A percentile compares a stretch with the other conserved stretches of the same genome.
These are phyloP conservation scores for Neomonachus schauinslandi DNA, from an alignment of 2,113 vertebrate species.

Conservation along the genomic window DNA sequence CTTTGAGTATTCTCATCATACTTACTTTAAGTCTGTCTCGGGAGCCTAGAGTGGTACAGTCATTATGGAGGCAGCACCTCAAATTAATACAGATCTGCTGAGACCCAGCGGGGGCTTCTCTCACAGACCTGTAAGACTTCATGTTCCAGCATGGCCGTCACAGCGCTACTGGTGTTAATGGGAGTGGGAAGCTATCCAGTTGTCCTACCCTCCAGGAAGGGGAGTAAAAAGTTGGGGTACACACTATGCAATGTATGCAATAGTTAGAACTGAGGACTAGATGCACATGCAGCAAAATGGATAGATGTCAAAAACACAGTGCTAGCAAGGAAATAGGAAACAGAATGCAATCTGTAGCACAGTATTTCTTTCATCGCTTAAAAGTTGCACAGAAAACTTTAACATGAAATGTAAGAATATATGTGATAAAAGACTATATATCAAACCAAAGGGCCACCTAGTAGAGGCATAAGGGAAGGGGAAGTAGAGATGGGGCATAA, in stretches of 20 bases:
- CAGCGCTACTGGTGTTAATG: neutral
- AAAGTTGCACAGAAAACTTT: neutral
- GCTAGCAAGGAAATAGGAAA: neutral
- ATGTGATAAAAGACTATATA: neutral
- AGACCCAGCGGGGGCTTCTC: neutral
- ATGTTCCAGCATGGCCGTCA: neutral
- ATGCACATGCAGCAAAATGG: neutral
- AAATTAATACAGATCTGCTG: neutral
- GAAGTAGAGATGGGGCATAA: neutral
- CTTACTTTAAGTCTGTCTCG: neutral
- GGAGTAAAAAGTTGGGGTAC: neutral
- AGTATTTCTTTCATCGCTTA: neutral
- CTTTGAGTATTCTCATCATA: neutral
- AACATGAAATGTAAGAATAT: neutral
- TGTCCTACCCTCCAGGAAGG: neutral
- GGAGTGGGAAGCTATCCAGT: neutral
- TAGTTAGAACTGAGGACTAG: neutral
- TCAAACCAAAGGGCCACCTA: neutral
- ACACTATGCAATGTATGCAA: neutral
- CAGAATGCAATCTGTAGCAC: neutral
- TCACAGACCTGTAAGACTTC: rapidly evolving
- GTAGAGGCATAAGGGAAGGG: neutral
- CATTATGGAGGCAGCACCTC: neutral
- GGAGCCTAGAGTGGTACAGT: neutral
- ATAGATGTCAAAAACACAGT: neutral